These are phyloP conservation scores for Eulithis testata DNA, from an alignment of 2,888 invertebrate genomes.

Conservation along the genomic window DNA sequence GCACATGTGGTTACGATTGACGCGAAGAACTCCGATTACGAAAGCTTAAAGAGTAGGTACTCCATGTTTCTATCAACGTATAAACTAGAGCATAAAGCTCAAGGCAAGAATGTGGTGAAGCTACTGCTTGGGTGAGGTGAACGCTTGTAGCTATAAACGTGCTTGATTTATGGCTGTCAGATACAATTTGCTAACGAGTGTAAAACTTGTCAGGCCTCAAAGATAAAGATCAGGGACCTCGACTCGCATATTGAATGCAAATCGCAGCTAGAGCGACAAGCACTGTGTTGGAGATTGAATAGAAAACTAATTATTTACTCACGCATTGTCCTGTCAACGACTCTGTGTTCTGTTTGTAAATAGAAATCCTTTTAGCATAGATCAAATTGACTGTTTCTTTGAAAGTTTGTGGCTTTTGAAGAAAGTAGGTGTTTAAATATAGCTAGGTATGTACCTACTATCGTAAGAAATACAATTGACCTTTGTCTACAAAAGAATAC, in stretches of 20 bases:
- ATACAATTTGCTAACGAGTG: conserved; percentile 79
- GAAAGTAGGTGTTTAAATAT: conserved; percentile 25
- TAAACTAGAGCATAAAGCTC: conserved; percentile 35
- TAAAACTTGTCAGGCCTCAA: conserved; percentile 67
- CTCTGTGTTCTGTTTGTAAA: conserved; percentile 52
- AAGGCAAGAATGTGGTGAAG: not conserved
- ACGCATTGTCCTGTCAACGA: conserved; percentile 70
- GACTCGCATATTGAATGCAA: conserved; percentile 73
- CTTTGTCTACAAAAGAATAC: no score
- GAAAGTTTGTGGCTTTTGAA: conserved; percentile 26
- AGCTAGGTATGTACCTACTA: no score
- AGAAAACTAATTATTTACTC: conserved; percentile 70
- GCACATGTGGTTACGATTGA: conserved; percentile 37
- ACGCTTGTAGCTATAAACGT: conserved; percentile 47
- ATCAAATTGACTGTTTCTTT: conserved; percentile 43
- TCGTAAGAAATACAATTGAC: no score
- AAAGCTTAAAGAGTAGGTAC: conserved; percentile 43
- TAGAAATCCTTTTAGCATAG: conserved; percentile 50
- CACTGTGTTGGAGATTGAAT: conserved; percentile 59
- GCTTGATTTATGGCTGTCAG: conserved; percentile 70
- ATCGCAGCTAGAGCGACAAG: conserved; percentile 62
- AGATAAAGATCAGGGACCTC: conserved; percentile 71
- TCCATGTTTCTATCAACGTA: conserved; percentile 46
- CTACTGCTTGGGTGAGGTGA: conserved; percentile 7
- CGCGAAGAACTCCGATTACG: conserved; percentile 18